Conservation (phyloP, 2,113 vertebrate species). For the Dryoscopus gambensis region DNA sequence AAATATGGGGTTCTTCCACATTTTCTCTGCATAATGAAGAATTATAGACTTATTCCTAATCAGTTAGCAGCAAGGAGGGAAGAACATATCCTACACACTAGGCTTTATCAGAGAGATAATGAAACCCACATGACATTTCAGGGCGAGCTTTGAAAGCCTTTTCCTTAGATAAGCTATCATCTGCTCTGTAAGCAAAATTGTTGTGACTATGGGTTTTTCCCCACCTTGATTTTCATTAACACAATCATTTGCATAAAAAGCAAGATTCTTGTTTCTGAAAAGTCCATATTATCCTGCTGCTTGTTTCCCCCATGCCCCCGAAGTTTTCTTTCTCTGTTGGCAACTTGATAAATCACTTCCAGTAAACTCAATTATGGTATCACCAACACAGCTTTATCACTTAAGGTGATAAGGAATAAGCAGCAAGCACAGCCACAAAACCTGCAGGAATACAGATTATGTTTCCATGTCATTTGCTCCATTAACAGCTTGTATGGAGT, state of each 20-base stretch:
- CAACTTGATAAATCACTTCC: constrained; percentile 51
- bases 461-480: constrained; percentile 42
- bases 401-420: constrained; percentile 49
- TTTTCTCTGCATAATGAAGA: neutral
- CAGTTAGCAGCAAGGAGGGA: neutral
- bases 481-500: constrained; percentile 18
- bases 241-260: constrained; percentile 31
- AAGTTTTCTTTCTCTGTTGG: constrained; percentile 41
- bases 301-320: neutral
- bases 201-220: neutral
- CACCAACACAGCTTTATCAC: constrained; percentile 28
- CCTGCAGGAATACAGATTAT: constrained; percentile 37
- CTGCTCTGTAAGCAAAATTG: neutral
- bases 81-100: neutral
- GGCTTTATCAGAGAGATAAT: neutral
- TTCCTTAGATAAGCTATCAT: neutral
- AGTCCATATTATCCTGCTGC: constrained; percentile 2
- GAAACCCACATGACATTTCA: constrained; percentile 26
- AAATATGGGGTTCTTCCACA: neutral
- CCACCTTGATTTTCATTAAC: neutral
- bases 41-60: neutral
- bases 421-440: constrained; percentile 30
- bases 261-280: constrained; percentile 8
- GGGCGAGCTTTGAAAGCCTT: neutral
- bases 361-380: constrained; percentile 53